These are phyloP conservation scores for Syngnathus scovelli DNA, from an alignment of 2,113 vertebrate species.

Conservation along the genomic window DNA sequence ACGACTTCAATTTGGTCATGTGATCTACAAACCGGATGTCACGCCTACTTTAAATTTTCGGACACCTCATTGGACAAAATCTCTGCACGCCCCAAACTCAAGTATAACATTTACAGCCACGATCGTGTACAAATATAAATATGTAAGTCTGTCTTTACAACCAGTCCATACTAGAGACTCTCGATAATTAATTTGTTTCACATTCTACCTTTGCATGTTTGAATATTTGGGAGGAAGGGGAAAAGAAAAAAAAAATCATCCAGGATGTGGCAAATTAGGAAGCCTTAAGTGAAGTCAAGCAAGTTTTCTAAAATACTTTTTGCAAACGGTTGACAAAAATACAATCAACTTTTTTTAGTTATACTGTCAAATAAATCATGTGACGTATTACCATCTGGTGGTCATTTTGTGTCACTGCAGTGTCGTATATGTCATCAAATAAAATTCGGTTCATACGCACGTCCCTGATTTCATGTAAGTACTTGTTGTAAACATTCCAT, in stretches of 20 bases:
- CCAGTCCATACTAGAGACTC: background rate
- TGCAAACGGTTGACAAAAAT: no score
- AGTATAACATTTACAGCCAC: background rate
- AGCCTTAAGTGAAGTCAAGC: background rate
- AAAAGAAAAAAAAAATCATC: background rate
- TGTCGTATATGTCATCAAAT: background rate
- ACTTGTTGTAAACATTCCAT: background rate
- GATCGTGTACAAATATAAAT: no score
- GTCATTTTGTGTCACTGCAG: background rate
- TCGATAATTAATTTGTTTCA: background rate
- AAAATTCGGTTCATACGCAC: background rate
- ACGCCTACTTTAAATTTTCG: conserved; percentile 16
- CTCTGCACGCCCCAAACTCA: background rate
- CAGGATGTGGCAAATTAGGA: background rate
- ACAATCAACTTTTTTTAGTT: background rate
- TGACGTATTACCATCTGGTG: background rate
- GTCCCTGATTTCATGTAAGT: background rate
- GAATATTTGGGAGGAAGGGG: background rate
- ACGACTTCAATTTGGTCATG: conserved; percentile 52
- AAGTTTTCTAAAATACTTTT: background rate
- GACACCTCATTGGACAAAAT: conserved; percentile 29
- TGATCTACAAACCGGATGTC: conserved; percentile 50
- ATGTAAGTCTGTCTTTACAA: no score
- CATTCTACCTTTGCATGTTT: background rate
- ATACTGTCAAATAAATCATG: background rate